Conservation (phyloP, 1,140 invertebrate species). For the Zaprionus taronus region DNA sequence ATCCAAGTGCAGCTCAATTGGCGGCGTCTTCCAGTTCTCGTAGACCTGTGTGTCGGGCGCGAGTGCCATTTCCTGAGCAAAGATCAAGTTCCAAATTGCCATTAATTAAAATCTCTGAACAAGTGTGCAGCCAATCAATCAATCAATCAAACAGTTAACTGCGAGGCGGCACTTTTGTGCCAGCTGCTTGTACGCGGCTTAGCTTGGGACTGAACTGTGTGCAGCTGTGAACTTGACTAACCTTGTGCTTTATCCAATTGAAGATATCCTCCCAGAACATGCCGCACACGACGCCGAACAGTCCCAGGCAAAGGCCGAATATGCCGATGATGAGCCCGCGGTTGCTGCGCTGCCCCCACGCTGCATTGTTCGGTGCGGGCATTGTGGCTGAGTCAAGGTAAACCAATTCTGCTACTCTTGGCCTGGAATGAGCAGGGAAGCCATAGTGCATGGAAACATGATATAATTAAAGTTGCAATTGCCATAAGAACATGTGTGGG, state of each 20-base stretch:
- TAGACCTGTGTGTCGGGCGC: slow-evolving; percentile 87
- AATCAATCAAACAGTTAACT: slow-evolving; percentile 30
- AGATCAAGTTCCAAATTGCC: slow-evolving; percentile 51
- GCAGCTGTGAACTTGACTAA: slow-evolving; percentile 59
- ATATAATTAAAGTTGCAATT: background rate
- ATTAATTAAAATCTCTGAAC: slow-evolving; percentile 73
- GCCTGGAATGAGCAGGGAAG: slow-evolving; percentile 12
- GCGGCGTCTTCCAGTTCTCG: slow-evolving; percentile 89
- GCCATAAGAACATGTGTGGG: background rate
- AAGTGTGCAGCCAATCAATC: slow-evolving; percentile 42
- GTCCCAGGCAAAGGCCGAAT: slow-evolving; percentile 72
- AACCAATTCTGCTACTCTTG: background rate
- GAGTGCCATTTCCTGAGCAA: slow-evolving; percentile 87
- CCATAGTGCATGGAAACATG: slow-evolving; percentile 24
- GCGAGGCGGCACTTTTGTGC: slow-evolving; percentile 52
- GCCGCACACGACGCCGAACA: slow-evolving; percentile 74
- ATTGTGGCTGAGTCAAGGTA: slow-evolving; percentile 36
- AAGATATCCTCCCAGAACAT: slow-evolving; percentile 83
- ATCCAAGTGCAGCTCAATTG: slow-evolving; percentile 90
- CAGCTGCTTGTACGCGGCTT: slow-evolving; percentile 39
- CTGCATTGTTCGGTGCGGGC: slow-evolving; percentile 61
- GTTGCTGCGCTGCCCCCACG: slow-evolving; percentile 66
- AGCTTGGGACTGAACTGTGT: slow-evolving; percentile 50
- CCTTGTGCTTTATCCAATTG: slow-evolving; percentile 80
- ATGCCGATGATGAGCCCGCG: slow-evolving; percentile 68